phyloP scores from a whole-genome alignment of 2,888 invertebrate genomes.

The Tetheella fluctuosa region DNA sequence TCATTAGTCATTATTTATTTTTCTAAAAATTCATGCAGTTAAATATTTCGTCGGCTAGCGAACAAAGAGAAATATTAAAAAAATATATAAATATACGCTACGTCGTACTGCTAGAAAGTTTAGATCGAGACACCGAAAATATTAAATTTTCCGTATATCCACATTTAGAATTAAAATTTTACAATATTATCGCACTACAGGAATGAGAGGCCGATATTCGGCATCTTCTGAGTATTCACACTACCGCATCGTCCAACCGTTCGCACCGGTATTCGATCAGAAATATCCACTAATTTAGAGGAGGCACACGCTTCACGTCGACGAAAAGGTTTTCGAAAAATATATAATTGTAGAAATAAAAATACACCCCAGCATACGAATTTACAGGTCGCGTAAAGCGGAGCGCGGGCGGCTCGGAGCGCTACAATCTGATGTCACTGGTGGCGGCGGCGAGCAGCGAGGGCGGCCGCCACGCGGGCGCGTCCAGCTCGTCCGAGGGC shows the following conservation, averaged over 20 bases:
- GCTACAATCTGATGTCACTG: constrained; percentile 68
- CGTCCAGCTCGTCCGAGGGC: constrained; percentile 37
- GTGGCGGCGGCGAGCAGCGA: constrained; percentile 60
- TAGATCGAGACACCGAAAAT: constrained; percentile 44
- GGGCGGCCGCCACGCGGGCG: constrained; percentile 38
- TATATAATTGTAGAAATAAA: constrained; percentile 54
- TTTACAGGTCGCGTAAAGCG: constrained; percentile 26
- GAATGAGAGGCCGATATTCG: constrained; percentile 70
- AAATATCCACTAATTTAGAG: constrained; percentile 62
- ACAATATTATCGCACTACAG: constrained; percentile 70
- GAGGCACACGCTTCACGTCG: constrained; percentile 75
- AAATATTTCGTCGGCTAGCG: constrained; percentile 4
- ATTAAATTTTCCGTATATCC: constrained; percentile 29
- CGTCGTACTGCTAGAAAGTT: constrained; percentile 59
- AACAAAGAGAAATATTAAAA: constrained; percentile 27
- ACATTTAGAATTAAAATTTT: constrained; percentile 55
- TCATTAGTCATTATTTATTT: constrained; percentile 16
- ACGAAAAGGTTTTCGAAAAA: constrained; percentile 71
- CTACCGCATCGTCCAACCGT: constrained; percentile 56
- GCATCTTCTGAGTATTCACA: constrained; percentile 79
- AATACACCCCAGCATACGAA: constrained; percentile 56
- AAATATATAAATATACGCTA: constrained; percentile 55
- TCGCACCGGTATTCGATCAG: constrained; percentile 53
- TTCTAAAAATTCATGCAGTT: constrained; percentile 17
- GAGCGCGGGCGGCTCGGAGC: too few species aligned